Conservation (phyloP, 1,140 invertebrate species). For the Drosophila persimilis region DNA sequence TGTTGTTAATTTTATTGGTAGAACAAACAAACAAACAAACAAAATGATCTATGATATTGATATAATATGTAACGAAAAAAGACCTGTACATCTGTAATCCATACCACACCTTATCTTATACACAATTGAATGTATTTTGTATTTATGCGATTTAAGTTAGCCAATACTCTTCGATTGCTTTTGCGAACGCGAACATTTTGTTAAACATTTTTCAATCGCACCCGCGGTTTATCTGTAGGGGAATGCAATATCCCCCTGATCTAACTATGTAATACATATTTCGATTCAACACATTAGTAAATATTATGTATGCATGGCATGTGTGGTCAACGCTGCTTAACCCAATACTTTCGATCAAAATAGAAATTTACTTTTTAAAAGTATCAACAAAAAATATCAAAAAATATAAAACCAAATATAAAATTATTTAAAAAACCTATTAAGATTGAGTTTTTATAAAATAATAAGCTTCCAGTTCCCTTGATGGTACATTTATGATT, state of each 20-base stretch:
- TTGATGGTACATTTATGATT: too few species aligned
- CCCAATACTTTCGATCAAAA: constrained; percentile 64
- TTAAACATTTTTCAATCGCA: constrained; percentile 47
- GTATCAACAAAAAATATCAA: constrained; percentile 52
- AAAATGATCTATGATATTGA: constrained; percentile 49
- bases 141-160: constrained; percentile 71
- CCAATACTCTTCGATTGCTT: constrained; percentile 53
- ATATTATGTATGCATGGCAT: constrained; percentile 18
- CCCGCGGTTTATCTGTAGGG: constrained; percentile 20
- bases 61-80: constrained; percentile 65
- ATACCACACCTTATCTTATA: constrained; percentile 44
- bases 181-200: constrained; percentile 39
- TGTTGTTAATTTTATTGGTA: constrained; percentile 78
- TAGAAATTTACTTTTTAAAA: constrained; percentile 72
- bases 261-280: constrained; percentile 19
- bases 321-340: constrained; percentile 60
- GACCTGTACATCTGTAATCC: constrained; percentile 65
- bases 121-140: constrained; percentile 22
- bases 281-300: constrained; percentile 15
- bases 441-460: background rate
- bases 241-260: constrained; percentile 3
- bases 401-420: constrained; percentile 63
- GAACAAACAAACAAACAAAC: constrained; percentile 26
- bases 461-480: background rate
- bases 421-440: constrained; percentile 50